Evolutionary conservation across 2,888 invertebrate species (phyloP), one percentile per base, ranked within the genome.

Genomic region (Leptothorax acervorum): DNA sequence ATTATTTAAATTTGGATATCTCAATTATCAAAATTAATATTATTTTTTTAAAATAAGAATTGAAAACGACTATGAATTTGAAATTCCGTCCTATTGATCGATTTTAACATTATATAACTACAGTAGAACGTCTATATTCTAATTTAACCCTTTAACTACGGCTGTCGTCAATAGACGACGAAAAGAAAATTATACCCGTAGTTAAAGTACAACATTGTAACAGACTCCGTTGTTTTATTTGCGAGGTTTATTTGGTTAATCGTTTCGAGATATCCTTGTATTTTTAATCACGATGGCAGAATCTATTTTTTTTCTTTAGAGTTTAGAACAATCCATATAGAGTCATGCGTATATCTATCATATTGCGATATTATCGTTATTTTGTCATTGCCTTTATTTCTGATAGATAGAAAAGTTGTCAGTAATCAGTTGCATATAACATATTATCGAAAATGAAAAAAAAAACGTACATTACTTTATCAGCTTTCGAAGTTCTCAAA

Each of bases 401-500:
- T 51, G 3, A 18, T 28, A 55, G 12, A 71, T 53, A 15, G 23
- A 73, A 57, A 55, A 73, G 57, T 15, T 60, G 55, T 45, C 18
- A 11, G 3, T 11, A 28, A 65, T 65, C 12, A 42, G 23, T 39
- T n/a, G 12, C n/a, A 15, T 0, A 28, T 18, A 68, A 48, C 18
- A 48, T 4, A 48, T 68, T 18, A 5, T 39, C 12, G 31, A 48
- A 9, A 48, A 48, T 4, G n/a, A 23, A n/a, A 71, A 60, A 60
- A 45, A 66, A 42, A 18, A 42, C 23, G 5, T 23, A 28, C 18
- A 60, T 57, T 39, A 23, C 15, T 73, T 28, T 15, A 18, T 66
- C 66, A 51, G 53, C 1, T 66, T 53, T 65, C 4, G 12, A 76
- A 76, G 39, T 39, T 11, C 4, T 35, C 39, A 18, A 66, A 76